phyloP scores from a whole-genome alignment of 2,113 vertebrate species.

The Colaptes auratus region DNA sequence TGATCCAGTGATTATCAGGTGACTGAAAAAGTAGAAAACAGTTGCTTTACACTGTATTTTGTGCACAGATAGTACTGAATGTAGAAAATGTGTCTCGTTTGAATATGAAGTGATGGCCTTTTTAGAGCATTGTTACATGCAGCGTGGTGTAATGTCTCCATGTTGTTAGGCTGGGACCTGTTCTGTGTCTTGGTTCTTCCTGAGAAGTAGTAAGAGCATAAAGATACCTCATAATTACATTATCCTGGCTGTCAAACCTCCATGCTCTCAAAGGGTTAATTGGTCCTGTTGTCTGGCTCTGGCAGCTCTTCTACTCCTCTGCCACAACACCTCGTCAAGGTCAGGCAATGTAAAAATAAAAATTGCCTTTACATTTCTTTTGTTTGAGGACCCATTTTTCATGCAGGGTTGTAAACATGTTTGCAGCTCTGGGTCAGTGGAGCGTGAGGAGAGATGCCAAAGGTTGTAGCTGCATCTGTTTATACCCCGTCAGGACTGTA shows the following conservation, averaged over 20 bases:
- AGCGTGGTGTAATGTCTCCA: neutral
- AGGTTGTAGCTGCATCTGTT: neutral
- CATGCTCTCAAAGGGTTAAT: neutral
- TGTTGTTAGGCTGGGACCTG: neutral
- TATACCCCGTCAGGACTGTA: neutral
- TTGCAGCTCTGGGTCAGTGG: neutral
- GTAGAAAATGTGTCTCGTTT: neutral
- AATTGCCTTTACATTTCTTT: neutral
- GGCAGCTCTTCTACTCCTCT: neutral
- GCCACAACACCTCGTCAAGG: slow-evolving; percentile 27
- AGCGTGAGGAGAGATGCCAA: neutral
- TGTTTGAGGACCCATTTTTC: neutral
- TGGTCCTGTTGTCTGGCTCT: neutral
- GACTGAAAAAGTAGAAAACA: neutral
- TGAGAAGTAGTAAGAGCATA: neutral
- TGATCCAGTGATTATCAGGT: neutral
- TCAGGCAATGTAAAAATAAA: slow-evolving; percentile 30
- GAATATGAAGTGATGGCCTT: neutral
- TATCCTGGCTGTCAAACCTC: neutral
- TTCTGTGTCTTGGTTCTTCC: neutral
- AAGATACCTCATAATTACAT: neutral
- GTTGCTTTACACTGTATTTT: neutral
- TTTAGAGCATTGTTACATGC: neutral
- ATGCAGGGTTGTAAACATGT: neutral
- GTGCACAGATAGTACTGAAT: neutral